These are phyloP conservation scores for Sebastes kiyomatsui DNA, from an alignment of 2,797 vertebrate species.

Conservation along the genomic window DNA sequence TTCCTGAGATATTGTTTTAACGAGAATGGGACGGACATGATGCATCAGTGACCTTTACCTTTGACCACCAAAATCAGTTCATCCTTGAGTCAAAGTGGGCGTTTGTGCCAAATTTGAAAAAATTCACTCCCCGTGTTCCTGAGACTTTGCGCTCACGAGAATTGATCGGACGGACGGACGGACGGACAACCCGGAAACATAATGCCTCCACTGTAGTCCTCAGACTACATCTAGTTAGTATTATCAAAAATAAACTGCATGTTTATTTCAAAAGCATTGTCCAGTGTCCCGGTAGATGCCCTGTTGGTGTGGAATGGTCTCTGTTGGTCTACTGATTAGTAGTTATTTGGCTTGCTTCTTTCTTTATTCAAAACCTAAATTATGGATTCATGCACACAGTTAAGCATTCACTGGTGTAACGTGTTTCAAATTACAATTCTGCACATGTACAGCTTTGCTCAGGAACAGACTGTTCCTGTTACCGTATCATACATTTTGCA, in stretches of 20 bases:
- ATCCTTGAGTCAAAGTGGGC: too few relatives aligned
- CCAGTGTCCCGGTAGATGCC: neutral
- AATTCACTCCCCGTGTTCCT: too few relatives aligned
- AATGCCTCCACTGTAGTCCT: too few relatives aligned
- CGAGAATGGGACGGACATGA: too few relatives aligned
- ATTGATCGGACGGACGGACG: too few relatives aligned
- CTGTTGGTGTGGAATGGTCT: neutral
- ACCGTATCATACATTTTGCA: neutral
- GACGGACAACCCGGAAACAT: too few relatives aligned
- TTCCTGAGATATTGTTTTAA: too few relatives aligned
- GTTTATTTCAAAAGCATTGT: neutral
- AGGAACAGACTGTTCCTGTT: neutral
- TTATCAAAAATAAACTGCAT: neutral
- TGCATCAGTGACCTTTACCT: too few relatives aligned
- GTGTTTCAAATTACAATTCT: neutral
- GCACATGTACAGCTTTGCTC: neutral
- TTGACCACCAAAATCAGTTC: too few relatives aligned
- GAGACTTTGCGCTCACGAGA: too few relatives aligned
- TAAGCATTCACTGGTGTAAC: neutral
- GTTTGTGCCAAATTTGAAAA: too few relatives aligned
- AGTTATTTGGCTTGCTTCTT: neutral
- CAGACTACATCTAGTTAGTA: neutral
- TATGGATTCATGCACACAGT: neutral
- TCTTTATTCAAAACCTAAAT: neutral
- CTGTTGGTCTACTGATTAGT: neutral